phyloP scores from a whole-genome alignment of 2,113 vertebrate species.

The Platichthys flesus region DNA sequence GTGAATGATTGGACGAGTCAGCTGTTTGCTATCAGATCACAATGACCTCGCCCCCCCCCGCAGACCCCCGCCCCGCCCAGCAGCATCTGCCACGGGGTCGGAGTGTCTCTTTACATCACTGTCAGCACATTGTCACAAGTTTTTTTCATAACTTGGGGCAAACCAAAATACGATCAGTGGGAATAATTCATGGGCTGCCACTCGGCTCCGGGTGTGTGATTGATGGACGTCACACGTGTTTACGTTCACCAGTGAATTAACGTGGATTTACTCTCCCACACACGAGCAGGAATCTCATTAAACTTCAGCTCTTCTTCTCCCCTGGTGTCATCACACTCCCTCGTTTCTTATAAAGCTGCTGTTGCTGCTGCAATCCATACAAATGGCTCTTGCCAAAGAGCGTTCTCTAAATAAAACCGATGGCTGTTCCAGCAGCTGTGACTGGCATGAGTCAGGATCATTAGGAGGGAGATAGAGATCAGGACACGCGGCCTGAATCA shows the following conservation, averaged over 20 bases:
- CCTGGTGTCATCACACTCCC: constrained; percentile 10
- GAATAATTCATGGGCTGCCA: constrained; percentile 37
- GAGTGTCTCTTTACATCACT: constrained; percentile 59
- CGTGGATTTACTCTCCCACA: neutral
- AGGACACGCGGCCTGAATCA: constrained; percentile 16
- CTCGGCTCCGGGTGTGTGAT: constrained; percentile 30
- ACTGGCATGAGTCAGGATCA: constrained; percentile 30
- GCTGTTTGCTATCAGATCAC: constrained; percentile 61
- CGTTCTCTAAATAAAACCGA: constrained; percentile 49
- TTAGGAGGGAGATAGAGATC: constrained; percentile 40
- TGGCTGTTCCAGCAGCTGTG: constrained; percentile 55
- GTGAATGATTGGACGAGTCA: constrained; percentile 66
- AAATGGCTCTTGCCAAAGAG: constrained; percentile 2
- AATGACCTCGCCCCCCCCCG: constrained; percentile 50
- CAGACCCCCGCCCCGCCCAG: constrained; percentile 25
- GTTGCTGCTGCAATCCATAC: constrained; percentile 39
- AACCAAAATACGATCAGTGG: constrained; percentile 48
- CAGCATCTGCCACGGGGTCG: constrained; percentile 67
- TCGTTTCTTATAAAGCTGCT: constrained; percentile 16
- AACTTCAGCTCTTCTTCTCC: constrained; percentile 2
- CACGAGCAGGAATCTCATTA: constrained; percentile 29
- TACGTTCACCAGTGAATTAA: constrained; percentile 25
- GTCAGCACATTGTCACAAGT: constrained; percentile 61
- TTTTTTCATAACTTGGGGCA: constrained; percentile 33
- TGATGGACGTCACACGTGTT: constrained; percentile 27